Base-by-base conservation (phyloP, 2,888 invertebrate genomes). In the Polyommatus icarus region DNA sequence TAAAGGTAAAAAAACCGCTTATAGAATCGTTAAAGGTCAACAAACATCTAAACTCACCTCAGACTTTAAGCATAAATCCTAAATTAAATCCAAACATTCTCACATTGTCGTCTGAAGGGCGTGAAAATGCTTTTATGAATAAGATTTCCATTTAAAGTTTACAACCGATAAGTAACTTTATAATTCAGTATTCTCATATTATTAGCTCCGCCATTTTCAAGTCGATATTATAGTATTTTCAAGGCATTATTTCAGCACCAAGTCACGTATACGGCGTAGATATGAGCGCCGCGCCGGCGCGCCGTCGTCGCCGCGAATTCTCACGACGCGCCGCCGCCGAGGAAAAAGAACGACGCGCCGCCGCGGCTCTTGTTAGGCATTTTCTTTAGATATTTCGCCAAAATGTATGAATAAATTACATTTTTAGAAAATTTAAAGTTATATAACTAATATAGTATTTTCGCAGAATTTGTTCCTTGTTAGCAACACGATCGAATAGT, bases 241-340 rank as follows among this genome's bases (percentile, higher is more conserved):
- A 67, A 67, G 29, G 15, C 46, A 73, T 73, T 73, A 75, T 29
- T 50, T 50, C 29, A 29, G 75, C 29, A 29, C 32, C 59, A 59
- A 29, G 71, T 77, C 59, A 77, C 77, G 72, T 72, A 77, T 71
- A 77, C 40, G 15, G 57, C 15, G 61, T 40, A 46, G n/a, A n/a
- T n/a, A n/a, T n/a, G n/a, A n/a, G n/a, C n/a, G n/a, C n/a, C n/a
- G n/a, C n/a, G n/a, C n/a, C n/a, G n/a, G n/a, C n/a, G n/a, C n/a
- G n/a, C n/a, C n/a, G n/a, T n/a, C n/a, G n/a, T n/a, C n/a, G n/a
- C n/a, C n/a, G n/a, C n/a, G n/a, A n/a, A n/a, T n/a, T n/a, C n/a
- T n/a, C n/a, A n/a, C n/a, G n/a, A n/a, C n/a, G n/a, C n/a, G n/a
- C n/a, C n/a, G n/a, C n/a, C n/a, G n/a, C n/a, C n/a, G n/a, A n/a